A percentile compares a stretch with the other conserved stretches of the same genome.
phyloP scores from a whole-genome alignment of 1,140 invertebrate species.

The Matsumurasca onukii region DNA sequence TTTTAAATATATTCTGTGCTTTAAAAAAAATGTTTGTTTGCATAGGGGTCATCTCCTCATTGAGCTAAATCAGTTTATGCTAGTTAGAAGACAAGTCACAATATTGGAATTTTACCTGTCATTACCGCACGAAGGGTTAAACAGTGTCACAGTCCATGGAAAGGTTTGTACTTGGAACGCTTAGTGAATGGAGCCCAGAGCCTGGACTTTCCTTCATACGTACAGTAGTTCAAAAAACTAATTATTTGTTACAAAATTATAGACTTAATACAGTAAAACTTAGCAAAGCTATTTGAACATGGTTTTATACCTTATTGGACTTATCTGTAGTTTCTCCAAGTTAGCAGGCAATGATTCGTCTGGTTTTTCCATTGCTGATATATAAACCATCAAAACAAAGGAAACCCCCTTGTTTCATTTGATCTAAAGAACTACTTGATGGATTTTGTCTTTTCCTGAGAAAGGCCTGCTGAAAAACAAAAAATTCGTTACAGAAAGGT shows the following conservation, averaged over 20 bases:
- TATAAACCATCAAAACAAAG: background rate
- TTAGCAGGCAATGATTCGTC: conserved; percentile 36
- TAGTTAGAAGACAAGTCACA: too few species aligned
- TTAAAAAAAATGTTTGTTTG: too few species aligned
- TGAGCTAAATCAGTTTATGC: too few species aligned
- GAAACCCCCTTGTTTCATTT: background rate
- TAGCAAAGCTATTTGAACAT: too few species aligned
- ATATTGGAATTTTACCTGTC: too few species aligned
- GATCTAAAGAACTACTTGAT: background rate
- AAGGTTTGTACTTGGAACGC: background rate
- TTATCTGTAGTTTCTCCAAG: conserved; percentile 36
- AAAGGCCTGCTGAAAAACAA: background rate
- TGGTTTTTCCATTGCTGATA: conserved; percentile 17
- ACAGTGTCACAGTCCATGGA: background rate
- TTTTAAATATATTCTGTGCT: too few species aligned
- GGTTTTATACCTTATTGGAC: conserved; percentile 35
- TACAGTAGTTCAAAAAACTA: background rate
- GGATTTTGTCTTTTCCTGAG: too few species aligned
- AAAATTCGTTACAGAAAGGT: background rate
- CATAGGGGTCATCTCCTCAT: too few species aligned
- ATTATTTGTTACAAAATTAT: background rate
- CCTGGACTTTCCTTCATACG: background rate
- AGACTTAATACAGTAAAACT: too few species aligned
- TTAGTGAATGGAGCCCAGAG: background rate
- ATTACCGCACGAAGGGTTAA: background rate